Base-by-base conservation (phyloP, 2,797 vertebrate genomes). In the Siniperca scherzeri region DNA sequence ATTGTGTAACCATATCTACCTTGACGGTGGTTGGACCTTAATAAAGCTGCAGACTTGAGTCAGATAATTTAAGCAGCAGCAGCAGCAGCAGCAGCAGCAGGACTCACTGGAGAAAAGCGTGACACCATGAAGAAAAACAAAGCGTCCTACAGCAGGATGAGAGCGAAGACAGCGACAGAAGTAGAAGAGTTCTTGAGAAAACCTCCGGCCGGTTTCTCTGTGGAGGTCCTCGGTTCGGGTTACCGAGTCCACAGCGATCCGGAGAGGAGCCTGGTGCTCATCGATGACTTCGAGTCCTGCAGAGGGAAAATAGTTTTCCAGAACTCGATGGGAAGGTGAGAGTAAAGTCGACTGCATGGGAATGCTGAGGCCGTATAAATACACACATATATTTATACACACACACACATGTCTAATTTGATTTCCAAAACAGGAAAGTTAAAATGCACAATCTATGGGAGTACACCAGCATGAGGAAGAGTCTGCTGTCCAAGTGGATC, bases 271-370 rank as follows among this genome's bases (percentile, higher is more conserved):
- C 77, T 93, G 73, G 90, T 95, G 48, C 90, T 96, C 30, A 93
- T 94, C 36, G 92, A 95, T 30, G 89, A 93, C 56, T 79, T 93
- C 17, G 1, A 82, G 21, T 85, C 62, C 42, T 57, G 80, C 60
- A 70, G 61, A 0, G 86, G 87, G 44, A 89, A 60, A 19, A 9
- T 94, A 0, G 60, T 89, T 68, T 96, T 95, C 88, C 79, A 82
- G 3, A 82, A 89, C 55, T 95, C 95, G 0, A 40, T 82, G 12
- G 93, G 94, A 81, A 92, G 94, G 94, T 95, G 74, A 89, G 82
- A 0, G 30, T 11, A 12, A 42, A 1, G 5, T 17, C 40, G 4
- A 27, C 19, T 38, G 27, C 38, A 38, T 30, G 27, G 25, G 21
- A 53, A 40, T 40, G 8, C 30, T 40, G 40, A 9, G 9, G 40